These are phyloP conservation scores for Dryobotodes eremita DNA, from an alignment of 2,888 invertebrate genomes.

Conservation along the genomic window DNA sequence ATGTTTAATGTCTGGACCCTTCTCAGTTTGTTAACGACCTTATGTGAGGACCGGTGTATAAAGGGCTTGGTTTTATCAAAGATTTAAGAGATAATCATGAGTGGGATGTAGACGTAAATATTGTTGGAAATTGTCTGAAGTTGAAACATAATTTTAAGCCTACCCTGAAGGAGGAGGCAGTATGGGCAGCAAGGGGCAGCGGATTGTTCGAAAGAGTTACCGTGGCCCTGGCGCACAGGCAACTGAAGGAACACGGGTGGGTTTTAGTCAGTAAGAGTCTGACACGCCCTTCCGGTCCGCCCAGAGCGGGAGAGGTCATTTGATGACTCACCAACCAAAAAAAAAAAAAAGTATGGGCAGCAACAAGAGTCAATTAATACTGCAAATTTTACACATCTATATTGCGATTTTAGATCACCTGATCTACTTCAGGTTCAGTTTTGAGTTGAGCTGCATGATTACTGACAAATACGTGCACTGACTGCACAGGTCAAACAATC, in stretches of 20 bases:
- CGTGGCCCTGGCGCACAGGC: too few relatives aligned
- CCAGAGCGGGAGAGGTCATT: too few relatives aligned
- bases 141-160: neutral
- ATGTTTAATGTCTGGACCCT: slow-evolving; percentile 63
- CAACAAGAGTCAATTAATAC: neutral
- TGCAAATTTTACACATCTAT: neutral
- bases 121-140: neutral
- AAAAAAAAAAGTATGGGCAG: neutral
- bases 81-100: slow-evolving; percentile 47
- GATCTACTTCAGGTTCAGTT: too few relatives aligned
- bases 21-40: slow-evolving; percentile 57
- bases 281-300: too few relatives aligned
- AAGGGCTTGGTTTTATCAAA: slow-evolving; percentile 40
- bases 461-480: too few relatives aligned
- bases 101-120: neutral
- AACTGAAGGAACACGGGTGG: too few relatives aligned
- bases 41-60: slow-evolving; percentile 36
- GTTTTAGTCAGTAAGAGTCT: too few relatives aligned
- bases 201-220: too few relatives aligned
- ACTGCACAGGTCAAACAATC: too few relatives aligned
- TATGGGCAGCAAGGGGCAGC: neutral
- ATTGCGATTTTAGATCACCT: too few relatives aligned
- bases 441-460: too few relatives aligned
- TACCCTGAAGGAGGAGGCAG: neutral
- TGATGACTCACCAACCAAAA: too few relatives aligned